phyloP scores from a whole-genome alignment of 2,113 vertebrate genomes.

The Bubo blakistoni region DNA sequence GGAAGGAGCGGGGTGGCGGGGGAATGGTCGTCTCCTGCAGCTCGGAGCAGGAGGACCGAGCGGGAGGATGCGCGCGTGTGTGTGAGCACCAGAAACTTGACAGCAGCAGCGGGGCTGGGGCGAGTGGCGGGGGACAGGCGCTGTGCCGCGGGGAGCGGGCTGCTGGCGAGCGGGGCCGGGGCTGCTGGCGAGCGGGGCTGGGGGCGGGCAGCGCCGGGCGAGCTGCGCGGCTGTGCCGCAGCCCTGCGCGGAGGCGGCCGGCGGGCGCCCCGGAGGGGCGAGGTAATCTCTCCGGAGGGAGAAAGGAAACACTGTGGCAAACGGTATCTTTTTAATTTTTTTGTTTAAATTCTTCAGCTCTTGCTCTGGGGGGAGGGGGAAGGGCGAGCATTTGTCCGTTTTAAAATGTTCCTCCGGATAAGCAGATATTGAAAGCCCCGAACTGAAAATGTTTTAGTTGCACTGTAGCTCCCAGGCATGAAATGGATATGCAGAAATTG shows the following conservation, averaged over 20 bases:
- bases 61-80: background rate
- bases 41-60: background rate
- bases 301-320: background rate
- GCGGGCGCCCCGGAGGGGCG: background rate
- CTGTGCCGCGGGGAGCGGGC: background rate
- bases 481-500: slow-evolving; percentile 15
- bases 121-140: background rate
- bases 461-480: background rate
- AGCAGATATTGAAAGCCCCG: background rate
- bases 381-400: background rate
- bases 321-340: background rate
- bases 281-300: background rate
- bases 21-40: background rate
- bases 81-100: background rate
- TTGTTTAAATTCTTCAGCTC: background rate
- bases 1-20: background rate
- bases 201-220: background rate
- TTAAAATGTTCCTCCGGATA: background rate
- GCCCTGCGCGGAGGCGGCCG: background rate
- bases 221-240: background rate
- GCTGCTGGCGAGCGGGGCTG: background rate
- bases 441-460: slow-evolving; percentile 4
- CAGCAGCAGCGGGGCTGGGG: background rate
- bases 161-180: background rate
- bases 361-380: background rate